These are phyloP conservation scores for Anastrepha obliqua DNA, from an alignment of 1,140 invertebrate genomes.

Conservation along the genomic window DNA sequence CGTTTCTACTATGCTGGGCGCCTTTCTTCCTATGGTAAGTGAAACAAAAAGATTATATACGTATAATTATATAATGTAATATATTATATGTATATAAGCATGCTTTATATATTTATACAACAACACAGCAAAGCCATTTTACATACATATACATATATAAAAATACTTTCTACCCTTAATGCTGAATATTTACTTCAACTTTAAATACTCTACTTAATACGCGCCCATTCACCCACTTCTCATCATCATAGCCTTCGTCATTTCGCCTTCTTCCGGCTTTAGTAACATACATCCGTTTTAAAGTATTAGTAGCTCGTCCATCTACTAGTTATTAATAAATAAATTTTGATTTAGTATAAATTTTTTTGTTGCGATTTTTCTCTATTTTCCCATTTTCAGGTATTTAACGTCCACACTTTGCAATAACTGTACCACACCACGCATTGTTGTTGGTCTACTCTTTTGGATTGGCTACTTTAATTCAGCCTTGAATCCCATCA, in stretches of 20 bases:
- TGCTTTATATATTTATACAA: too few relatives aligned
- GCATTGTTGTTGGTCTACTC: constrained; percentile 85
- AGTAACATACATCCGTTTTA: too few relatives aligned
- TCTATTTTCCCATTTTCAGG: constrained; percentile 75
- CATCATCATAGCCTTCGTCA: neutral
- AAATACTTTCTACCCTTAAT: neutral
- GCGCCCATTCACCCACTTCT: neutral
- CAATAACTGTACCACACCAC: constrained; percentile 76
- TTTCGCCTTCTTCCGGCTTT: too few relatives aligned
- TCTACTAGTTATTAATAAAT: too few relatives aligned
- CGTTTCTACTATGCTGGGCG: constrained; percentile 94
- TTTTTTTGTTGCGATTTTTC: constrained; percentile 14
- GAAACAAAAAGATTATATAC: neutral
- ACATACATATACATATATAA: too few relatives aligned
- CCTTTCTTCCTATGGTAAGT: constrained; percentile 93
- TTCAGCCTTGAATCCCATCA: constrained; percentile 95
- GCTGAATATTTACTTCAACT: constrained; percentile 3
- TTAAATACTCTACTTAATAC: neutral
- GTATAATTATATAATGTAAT: neutral
- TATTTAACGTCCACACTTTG: constrained; percentile 91
- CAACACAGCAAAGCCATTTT: too few relatives aligned
- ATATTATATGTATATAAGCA: too few relatives aligned
- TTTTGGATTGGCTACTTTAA: constrained; percentile 99
- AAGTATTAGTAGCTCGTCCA: too few relatives aligned
- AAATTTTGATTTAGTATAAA: neutral